Conservation (phyloP, 2,888 invertebrate genomes). For the Trissonchulus latispiculum region DNA sequence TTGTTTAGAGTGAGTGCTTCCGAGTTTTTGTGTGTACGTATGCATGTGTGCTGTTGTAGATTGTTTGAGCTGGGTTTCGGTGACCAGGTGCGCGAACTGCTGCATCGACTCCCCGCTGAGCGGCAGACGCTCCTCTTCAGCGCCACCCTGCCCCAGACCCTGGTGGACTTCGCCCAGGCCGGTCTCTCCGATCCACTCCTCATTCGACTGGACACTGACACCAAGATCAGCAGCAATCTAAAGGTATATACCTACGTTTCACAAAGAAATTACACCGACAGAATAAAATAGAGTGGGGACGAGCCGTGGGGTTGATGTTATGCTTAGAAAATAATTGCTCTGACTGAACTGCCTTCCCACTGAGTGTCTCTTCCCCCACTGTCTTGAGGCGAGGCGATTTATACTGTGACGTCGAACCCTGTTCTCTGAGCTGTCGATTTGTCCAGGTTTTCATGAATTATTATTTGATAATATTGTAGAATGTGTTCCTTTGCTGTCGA, state of each 20-base stretch:
- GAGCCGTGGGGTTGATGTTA: no score
- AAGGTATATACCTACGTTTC: no score
- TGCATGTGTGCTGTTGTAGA: constrained; percentile 41
- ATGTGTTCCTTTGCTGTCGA: constrained; percentile 57
- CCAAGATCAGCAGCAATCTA: constrained; percentile 79
- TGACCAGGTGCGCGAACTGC: constrained; percentile 79
- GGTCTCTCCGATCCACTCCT: constrained; percentile 72
- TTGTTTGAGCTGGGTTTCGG: constrained; percentile 98
- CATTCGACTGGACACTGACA: constrained; percentile 76
- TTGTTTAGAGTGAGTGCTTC: background rate
- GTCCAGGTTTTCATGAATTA: no score
- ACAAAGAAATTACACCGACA: no score
- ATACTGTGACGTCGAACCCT: no score
- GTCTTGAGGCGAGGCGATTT: no score
- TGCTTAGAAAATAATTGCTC: no score
- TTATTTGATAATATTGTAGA: background rate
- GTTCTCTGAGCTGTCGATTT: no score
- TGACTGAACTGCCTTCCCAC: no score
- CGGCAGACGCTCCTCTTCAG: constrained; percentile 95
- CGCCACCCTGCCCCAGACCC: constrained; percentile 85
- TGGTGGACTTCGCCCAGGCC: constrained; percentile 87
- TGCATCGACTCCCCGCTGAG: constrained; percentile 68
- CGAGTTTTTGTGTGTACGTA: background rate
- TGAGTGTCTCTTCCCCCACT: no score
- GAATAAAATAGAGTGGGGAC: no score